phyloP scores from a whole-genome alignment of 2,113 vertebrate species.

The Desmodus rotundus region DNA sequence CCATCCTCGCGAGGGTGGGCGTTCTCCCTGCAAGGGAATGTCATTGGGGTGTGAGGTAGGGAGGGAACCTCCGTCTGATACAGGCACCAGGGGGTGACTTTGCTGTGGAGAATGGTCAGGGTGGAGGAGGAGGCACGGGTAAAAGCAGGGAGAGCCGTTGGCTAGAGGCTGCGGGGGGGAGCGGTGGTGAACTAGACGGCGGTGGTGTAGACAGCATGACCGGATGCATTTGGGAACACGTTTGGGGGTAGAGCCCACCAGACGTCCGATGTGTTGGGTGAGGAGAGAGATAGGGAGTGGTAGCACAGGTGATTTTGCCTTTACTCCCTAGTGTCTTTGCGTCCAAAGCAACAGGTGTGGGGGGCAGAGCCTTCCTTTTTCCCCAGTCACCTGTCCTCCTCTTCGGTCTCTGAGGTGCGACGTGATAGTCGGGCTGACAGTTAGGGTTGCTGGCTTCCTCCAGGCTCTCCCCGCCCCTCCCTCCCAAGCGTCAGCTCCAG shows the following conservation, averaged over 20 bases:
- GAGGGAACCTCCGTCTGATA: not conserved
- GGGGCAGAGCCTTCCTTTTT: not conserved
- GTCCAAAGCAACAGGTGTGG: not conserved
- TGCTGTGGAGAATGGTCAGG: not conserved
- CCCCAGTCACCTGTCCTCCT: not conserved
- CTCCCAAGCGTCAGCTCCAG: not conserved
- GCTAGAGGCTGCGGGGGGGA: not conserved
- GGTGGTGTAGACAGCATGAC: not conserved
- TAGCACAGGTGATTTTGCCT: rapidly evolving
- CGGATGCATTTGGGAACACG: not conserved
- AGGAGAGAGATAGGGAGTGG: too few species aligned
- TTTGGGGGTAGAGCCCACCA: not conserved
- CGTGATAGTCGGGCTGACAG: not conserved
- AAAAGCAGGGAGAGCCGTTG: not conserved
- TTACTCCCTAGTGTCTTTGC: not conserved
- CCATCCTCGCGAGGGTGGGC: rapidly evolving
- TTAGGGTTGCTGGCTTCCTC: not conserved
- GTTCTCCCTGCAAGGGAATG: too few species aligned
- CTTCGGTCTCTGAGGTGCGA: not conserved
- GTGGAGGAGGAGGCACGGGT: rapidly evolving
- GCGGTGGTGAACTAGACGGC: rapidly evolving
- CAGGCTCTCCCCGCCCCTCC: rapidly evolving
- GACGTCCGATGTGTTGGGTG: rapidly evolving
- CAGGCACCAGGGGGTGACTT: not conserved
- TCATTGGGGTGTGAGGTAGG: not conserved